Evolutionary conservation across 1,140 invertebrate species (phyloP).

Genomic region (Sitodiplosis mosellana): DNA sequence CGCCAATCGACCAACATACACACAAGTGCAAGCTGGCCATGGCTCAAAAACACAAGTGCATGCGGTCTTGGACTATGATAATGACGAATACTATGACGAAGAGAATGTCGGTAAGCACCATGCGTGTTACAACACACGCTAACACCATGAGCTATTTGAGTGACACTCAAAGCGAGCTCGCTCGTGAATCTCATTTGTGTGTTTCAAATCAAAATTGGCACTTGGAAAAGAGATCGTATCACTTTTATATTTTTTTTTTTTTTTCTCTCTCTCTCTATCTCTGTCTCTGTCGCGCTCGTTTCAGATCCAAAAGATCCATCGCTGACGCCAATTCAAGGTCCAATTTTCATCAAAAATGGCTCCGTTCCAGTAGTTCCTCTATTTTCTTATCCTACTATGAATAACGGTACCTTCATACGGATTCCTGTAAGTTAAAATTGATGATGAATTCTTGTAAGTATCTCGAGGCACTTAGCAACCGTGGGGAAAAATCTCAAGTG

Average conservation of each 20-base stretch:
- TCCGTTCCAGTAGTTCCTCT: conserved; percentile 67
- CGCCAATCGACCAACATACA: conserved; percentile 3
- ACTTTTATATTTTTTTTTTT: background rate
- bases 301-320: conserved; percentile 15
- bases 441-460: background rate
- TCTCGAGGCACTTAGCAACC: too few species aligned
- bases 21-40: conserved; percentile 20
- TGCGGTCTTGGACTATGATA: conserved; percentile 23
- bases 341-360: conserved; percentile 59
- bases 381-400: conserved; percentile 59
- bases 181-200: background rate
- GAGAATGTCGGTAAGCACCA: conserved; percentile 9
- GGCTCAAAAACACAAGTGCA: conserved; percentile 22
- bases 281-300: background rate
- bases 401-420: conserved; percentile 67
- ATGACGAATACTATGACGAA: conserved; percentile 20
- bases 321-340: conserved; percentile 63
- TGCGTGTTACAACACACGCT: background rate
- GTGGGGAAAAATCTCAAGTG: background rate
- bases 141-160: background rate
- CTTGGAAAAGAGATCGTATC: background rate
- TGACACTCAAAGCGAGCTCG: background rate
- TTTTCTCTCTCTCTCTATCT: too few species aligned
- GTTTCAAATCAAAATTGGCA: background rate
- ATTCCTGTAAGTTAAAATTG: conserved; percentile 53